Base-by-base conservation (phyloP, 1,140 invertebrate species). In the Atta texana region DNA sequence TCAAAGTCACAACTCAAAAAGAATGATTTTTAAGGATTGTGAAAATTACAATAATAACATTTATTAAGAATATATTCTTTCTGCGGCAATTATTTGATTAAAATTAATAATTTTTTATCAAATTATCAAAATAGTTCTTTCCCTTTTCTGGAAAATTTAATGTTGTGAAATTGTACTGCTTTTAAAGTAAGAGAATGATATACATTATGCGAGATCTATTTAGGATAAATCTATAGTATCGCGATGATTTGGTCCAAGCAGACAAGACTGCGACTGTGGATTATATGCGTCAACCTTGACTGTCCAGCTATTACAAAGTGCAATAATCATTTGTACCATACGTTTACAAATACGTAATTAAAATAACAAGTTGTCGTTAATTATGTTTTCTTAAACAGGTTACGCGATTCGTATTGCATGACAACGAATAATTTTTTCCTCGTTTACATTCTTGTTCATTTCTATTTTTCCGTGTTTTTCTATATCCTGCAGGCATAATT, bases 261-360 rank as follows among this genome's bases (percentile, higher is more conserved):
- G 21, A 55, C 66, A 3, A 24, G 12, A 14, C 18, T 34, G 31
- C 18, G 18, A 64, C 55, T 81, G 16, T 24, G 34, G 64, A 81
- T 81, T 71, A 81, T 57, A 72, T 81, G 21, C 66, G 10, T 81
- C 68, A 81, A 71, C 78, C 78, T 81, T 81, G 77, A 80, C 44
- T 75, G 57, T 24, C 21, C 31, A 21, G 75, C 39, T 77, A 81
- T 61, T 81, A 81, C 34, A 51, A 66, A 66, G 12, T 55, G 49
- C 34, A 71, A 14, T 39, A 72, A 72, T 81, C 66, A 44, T 21
- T 57, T 44, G 64, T 24, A 18, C 34, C 66, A 44, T 57, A 28
- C 34, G 78, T 71, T 81, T 12, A 66, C 10, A 57, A 81, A 71
- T 44, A 66, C 51, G 51, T 69, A 81, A 81, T 81, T 81, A 81